Base-by-base conservation (phyloP, 1,140 invertebrate genomes). In the Drosophila nasuta region DNA sequence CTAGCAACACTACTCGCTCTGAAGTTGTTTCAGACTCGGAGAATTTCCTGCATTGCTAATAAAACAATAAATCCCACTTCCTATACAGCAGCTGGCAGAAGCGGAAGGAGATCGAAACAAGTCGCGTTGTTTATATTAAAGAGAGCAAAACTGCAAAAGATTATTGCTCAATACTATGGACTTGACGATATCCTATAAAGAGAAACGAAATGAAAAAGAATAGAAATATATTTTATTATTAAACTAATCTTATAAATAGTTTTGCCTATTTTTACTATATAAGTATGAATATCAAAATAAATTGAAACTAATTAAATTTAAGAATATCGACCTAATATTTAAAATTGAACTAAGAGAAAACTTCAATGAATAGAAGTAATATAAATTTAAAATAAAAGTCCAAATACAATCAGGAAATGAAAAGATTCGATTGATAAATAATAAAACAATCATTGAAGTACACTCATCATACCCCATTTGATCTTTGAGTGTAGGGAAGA, bases 61-160 rank as follows among this genome's bases (percentile, higher is more conserved):
- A 83, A 80, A 77, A 83, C 81, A 80, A 80, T 85, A 85, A 80
- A 85, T 83, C 57, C 74, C 30, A 56, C 77, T 80, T 85, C 45
- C 52, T 3, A 8, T 65, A 10, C 5, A 30, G n/a, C 57, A 46
- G 28, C 41, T 15, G 25, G 3, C 20, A 43, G 38, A 6, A 25
- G 25, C 57, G 43, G 57, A 33, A 35, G 46, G 30, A 51, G 46
- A 63, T 48, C 15, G 46, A 41, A 64, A 43, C 48, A 33, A 52
- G 62, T 64, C 35, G 54, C 56, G 38, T 58, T 81, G 57, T 81
- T 81, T 73, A 63, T 81, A 81, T 81, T 72, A 67, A 75, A 83
- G 69, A 64, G 8, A 46, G 54, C 25, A 28, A 30, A 28, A 41
- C 1, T 38, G 3, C 30, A 25, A 33, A 3, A 1, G 33, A 17